Base-by-base conservation (phyloP, 2,797 vertebrate genomes). In the Sebastes iracundus region DNA sequence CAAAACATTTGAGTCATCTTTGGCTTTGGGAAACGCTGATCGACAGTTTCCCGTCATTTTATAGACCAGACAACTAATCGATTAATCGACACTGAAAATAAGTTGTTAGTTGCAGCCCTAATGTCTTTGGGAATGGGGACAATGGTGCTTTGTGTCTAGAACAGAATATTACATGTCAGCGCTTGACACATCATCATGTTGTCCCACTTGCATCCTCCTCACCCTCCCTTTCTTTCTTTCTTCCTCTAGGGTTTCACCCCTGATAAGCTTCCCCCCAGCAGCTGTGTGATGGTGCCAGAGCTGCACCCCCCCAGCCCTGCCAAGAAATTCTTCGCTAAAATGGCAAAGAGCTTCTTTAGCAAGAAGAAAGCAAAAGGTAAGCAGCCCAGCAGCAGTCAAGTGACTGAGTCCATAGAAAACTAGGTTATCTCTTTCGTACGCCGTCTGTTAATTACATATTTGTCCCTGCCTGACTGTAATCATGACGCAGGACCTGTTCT, bases 341-440 rank as follows among this genome's bases (percentile, higher is more conserved):
- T 99, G 92, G 98, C 98, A 52, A 99, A 99, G 95, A 98, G 97
- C 12, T 94, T 99, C 70, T 99, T 99, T 86, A 92, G 97, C 88
- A 98, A 97, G 92, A 98, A 97, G 87, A 99, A 98, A 89, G 91
- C 94, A 3, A 99, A 97, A 94, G 95, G 98, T 98, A 90, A 95
- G 94, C 72, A 30, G 20, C 49, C 35, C 9, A 22, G 9, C 38
- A 63, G 42, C 25, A 49, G 4, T 52, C 5, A 22, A 46, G 22
- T 46, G 55, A 59, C 42, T 25, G 22, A 62, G 14, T 16, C 53
- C 23, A 56, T 20, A 20, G 25, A 66, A 33, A 7, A 30, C 0
- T 13, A 49, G 60, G 25, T 59, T 61, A 38, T 69, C 33, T 6
- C 6, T 68, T 58, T 22, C n/a, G 11, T 2, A 38, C 11, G n/a